These are phyloP conservation scores for Hydropotes inermis DNA, from an alignment of 2,113 vertebrate species.

Conservation along the genomic window DNA sequence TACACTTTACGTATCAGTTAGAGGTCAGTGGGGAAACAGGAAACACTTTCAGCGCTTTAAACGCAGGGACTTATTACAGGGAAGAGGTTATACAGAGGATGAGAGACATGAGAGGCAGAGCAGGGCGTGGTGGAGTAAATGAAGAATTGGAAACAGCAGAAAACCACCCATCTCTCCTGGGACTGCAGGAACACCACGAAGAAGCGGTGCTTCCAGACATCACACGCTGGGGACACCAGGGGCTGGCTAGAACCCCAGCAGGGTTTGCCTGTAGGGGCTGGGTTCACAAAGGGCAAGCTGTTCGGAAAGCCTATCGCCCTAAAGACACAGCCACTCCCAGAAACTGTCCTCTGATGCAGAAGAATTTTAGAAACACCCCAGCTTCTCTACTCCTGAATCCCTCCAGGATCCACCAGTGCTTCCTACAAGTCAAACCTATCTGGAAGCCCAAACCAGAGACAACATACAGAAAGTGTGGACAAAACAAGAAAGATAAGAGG, in stretches of 20 bases:
- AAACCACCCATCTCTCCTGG: neutral
- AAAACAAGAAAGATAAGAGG: neutral
- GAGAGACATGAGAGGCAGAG: neutral
- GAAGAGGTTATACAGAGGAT: neutral
- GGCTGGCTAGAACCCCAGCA: neutral
- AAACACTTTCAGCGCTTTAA: neutral
- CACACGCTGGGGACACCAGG: neutral
- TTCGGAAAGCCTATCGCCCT: neutral
- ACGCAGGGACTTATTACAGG: neutral
- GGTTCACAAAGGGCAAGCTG: neutral
- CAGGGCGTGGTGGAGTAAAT: neutral
- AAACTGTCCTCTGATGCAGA: neutral
- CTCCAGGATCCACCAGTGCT: neutral
- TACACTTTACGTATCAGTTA: neutral
- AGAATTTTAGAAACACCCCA: neutral
- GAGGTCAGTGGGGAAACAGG: neutral
- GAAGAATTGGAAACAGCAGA: neutral
- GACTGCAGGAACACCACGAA: accelerated
- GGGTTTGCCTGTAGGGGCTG: neutral
- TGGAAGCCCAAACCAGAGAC: neutral
- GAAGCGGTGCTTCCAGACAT: neutral
- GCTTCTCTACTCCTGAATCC: neutral
- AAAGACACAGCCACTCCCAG: neutral
- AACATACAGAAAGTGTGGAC: neutral
- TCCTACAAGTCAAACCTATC: neutral